These are phyloP conservation scores for Dysidea cf. avara DNA, from an alignment of 37 sponge, comb jelly and placozoan species.

Conservation along the genomic window DNA sequence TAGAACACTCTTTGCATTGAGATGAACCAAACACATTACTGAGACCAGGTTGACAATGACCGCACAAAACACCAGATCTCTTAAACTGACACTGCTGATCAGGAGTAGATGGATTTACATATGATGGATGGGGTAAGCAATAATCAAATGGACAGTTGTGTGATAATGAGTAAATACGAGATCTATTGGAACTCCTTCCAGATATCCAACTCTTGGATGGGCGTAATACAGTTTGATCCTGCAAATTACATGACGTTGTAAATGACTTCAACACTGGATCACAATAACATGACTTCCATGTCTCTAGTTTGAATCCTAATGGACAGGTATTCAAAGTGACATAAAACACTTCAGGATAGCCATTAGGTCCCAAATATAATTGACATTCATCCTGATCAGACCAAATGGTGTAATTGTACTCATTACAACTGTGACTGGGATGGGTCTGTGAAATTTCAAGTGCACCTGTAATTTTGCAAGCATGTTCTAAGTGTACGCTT, in stretches of 20 bases:
- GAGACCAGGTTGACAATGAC: background rate
- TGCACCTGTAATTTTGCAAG: too few relatives aligned
- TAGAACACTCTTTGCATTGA: constrained; percentile 10
- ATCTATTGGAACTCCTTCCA: too few relatives aligned
- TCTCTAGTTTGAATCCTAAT: background rate
- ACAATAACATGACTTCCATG: background rate
- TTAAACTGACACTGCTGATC: constrained; percentile 17
- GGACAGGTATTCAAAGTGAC: background rate
- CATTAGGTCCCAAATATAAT: too few relatives aligned
- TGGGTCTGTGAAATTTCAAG: too few relatives aligned
- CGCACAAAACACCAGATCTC: constrained; percentile 11
- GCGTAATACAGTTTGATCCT: too few relatives aligned
- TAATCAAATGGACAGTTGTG: constrained; percentile 15
- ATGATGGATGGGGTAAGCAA: background rate
- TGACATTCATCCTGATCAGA: too few relatives aligned
- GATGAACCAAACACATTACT: constrained; percentile 25
- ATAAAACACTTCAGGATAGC: background rate
- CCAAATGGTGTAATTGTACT: too few relatives aligned
- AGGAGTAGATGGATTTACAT: background rate
- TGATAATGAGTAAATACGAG: too few relatives aligned
- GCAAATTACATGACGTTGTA: background rate
- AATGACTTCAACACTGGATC: background rate
- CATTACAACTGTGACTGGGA: too few relatives aligned
- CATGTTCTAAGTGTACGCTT: too few relatives aligned
- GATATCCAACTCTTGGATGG: too few relatives aligned